Percentiles rank a stretch among this genome's conserved stretches.
These are phyloP conservation scores for Myzus persicae DNA, from an alignment of 1,140 invertebrate genomes.

Conservation along the genomic window DNA sequence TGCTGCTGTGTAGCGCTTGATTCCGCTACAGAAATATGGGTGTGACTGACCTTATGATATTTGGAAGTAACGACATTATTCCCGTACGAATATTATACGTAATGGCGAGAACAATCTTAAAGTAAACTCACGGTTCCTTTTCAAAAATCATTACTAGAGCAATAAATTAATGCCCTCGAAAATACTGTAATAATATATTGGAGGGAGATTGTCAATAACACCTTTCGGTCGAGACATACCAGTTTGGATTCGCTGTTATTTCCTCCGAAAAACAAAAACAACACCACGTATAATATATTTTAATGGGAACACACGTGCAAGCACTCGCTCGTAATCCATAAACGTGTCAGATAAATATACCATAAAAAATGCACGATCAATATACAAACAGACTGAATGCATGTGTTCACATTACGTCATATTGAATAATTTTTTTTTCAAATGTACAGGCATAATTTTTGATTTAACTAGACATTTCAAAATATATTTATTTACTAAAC, in stretches of 20 bases:
- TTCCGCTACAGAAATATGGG: not conserved
- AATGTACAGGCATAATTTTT: not conserved
- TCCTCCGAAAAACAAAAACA: not conserved
- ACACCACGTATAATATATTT: not conserved
- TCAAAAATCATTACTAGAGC: not conserved
- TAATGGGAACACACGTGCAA: not conserved
- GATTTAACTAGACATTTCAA: not conserved
- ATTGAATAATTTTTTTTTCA: not conserved
- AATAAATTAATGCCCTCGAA: not conserved
- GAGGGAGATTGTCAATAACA: constrained; percentile 4
- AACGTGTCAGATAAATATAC: not conserved
- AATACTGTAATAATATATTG: not conserved
- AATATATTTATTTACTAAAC: not conserved
- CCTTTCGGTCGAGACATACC: not conserved
- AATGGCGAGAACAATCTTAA: not conserved
- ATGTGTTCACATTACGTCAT: not conserved
- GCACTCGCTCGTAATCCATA: not conserved
- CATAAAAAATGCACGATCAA: not conserved
- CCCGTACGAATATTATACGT: not conserved
- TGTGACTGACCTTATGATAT: not conserved
- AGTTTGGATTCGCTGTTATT: not conserved
- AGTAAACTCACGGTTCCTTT: not conserved
- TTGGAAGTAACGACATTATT: not conserved
- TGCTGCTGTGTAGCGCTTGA: not conserved
- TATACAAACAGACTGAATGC: not conserved